These are phyloP conservation scores for Protaetia brevitarsis DNA, from an alignment of 1,140 invertebrate species.

Conservation along the genomic window DNA sequence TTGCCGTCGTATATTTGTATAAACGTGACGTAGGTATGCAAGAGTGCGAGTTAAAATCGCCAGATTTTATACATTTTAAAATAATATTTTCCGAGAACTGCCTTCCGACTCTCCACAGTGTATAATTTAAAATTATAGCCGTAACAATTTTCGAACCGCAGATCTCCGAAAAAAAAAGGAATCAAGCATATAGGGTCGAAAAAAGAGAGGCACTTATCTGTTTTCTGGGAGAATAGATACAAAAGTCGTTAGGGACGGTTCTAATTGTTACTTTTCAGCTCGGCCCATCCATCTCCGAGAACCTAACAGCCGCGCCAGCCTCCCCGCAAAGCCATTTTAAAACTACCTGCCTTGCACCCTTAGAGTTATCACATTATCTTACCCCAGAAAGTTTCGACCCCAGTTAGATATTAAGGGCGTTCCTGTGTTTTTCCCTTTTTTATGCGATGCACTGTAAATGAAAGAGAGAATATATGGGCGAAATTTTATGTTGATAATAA, in stretches of 20 bases:
- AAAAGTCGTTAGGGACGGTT: constrained; percentile 37
- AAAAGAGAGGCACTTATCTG: constrained; percentile 40
- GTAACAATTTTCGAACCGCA: constrained; percentile 19
- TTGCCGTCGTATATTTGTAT: background rate
- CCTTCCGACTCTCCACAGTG: background rate
- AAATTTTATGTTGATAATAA: background rate
- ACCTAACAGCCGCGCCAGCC: constrained; percentile 31
- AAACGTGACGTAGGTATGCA: background rate
- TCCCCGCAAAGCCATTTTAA: constrained; percentile 33
- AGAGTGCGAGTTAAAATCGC: background rate
- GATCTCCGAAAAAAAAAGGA: background rate
- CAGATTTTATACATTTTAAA: background rate
- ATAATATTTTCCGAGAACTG: background rate
- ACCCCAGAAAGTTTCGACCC: constrained; percentile 22
- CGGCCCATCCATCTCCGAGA: constrained; percentile 38
- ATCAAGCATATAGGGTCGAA: constrained; percentile 8
- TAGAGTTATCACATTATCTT: constrained; percentile 33
- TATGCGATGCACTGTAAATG: background rate
- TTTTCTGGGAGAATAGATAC: constrained; percentile 40
- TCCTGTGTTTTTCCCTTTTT: constrained; percentile 11
- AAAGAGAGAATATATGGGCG: background rate
- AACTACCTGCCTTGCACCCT: constrained; percentile 39
- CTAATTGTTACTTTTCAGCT: constrained; percentile 39
- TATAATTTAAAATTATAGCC: constrained; percentile 11
- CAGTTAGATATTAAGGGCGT: constrained; percentile 29